Base-by-base conservation (phyloP, 2,888 invertebrate genomes). In the Drosophila borealis region DNA sequence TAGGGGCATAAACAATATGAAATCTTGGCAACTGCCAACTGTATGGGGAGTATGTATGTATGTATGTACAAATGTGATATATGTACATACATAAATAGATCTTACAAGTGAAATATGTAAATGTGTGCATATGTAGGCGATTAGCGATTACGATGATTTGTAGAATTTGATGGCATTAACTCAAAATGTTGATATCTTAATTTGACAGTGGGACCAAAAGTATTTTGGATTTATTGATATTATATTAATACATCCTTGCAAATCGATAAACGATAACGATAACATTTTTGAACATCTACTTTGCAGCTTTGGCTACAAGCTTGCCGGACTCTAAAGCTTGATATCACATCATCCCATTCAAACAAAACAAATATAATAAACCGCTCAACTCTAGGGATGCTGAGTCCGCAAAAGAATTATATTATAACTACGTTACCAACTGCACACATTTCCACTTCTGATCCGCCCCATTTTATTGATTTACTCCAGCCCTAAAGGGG, bases 401-500 rank as follows among this genome's bases (percentile, higher is more conserved):
- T 45, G 2, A 6, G 4, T 9, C 14, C 4, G 19, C 17, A 9
- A 11, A 2, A 21, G n/a, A 51, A 21, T n/a, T 13, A 1, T 25
- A 48, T 36, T 17, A 44, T 42, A 62, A 41, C 17, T 25, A 21
- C n/a, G n/a, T 45, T 51, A 56, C 45, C 77, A 79, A 85, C 80
- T 85, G 83, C 86, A 71, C 80, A 82, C 50, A 74, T 77, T 88
- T 73, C 51, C 64, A 76, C 64, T 74, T 74, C 68, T 69, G 83
- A 83, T 83, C 83, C 88, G 74, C 71, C 81, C 74, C 72, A 61
- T 61, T 72, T 74, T 74, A 86, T 83, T 56, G 83, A 83, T 88
- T 83, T 68, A 41, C 70, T 66, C 66, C 62, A 65, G 44, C 70
- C 70, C 66, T 49, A 49, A 44, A 4, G 6, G n/a, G 6, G 37